Percentiles rank a stretch among this genome's conserved stretches.
Conservation (phyloP, 2,113 vertebrate genomes). For the Chrysemys picta region DNA sequence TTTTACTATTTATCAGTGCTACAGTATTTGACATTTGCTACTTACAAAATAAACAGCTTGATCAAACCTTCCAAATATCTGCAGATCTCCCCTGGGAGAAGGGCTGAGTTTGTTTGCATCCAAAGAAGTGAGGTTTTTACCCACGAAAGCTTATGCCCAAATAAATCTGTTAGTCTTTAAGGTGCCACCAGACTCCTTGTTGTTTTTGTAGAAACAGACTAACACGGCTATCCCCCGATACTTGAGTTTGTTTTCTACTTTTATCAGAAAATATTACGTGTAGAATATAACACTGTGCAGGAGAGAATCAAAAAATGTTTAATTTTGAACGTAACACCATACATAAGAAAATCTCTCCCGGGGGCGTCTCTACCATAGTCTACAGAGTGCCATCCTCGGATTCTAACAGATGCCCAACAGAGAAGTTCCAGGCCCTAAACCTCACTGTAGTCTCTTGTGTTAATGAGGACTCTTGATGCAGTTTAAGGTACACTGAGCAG, state of each 20-base stretch:
- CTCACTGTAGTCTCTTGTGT: conserved; percentile 79
- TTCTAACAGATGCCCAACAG: conserved; percentile 79
- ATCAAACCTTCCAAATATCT: not conserved
- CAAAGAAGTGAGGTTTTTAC: no score
- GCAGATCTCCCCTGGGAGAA: fast-evolving
- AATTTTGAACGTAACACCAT: conserved; percentile 23
- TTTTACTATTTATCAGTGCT: fast-evolving
- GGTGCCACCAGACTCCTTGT: no score
- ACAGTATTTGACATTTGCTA: not conserved
- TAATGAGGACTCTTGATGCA: conserved; percentile 85
- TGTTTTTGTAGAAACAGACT: no score
- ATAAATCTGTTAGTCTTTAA: no score
- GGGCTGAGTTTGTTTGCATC: not conserved
- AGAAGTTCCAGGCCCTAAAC: conserved; percentile 76
- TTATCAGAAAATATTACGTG: not conserved
- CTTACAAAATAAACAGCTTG: not conserved
- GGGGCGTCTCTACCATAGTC: conserved; percentile 53
- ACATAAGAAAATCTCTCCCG: conserved; percentile 68
- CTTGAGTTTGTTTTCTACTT: not conserved
- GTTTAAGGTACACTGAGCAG: conserved; percentile 83
- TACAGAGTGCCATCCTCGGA: conserved; percentile 68
- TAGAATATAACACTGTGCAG: not conserved
- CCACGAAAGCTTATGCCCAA: no score
- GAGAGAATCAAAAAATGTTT: conserved; percentile 38
- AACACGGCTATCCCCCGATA: no score